A percentile compares a stretch with the other conserved stretches of the same genome.
These are phyloP conservation scores for Oophaga pumilio DNA, from an alignment of 2,113 vertebrate genomes.

Conservation along the genomic window DNA sequence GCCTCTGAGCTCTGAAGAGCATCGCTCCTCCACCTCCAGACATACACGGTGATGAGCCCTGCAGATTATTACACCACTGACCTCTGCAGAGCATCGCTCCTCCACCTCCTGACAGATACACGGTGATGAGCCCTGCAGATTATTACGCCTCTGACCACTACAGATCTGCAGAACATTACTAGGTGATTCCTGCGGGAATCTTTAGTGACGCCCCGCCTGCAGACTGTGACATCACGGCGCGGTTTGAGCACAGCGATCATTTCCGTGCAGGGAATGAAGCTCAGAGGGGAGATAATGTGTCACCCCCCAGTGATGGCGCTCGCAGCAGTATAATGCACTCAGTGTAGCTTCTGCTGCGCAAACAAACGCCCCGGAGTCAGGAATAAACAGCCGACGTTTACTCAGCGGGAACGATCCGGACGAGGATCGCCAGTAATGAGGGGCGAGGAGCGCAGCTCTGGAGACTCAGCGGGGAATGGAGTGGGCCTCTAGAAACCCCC, in stretches of 20 bases:
- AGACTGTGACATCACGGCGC: background rate
- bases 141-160: background rate
- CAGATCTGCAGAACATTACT: background rate
- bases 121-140: too few species aligned
- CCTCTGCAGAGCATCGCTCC: too few species aligned
- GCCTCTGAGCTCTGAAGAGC: too few species aligned
- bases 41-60: too few species aligned
- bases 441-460: too few species aligned
- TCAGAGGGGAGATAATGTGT: conserved; percentile 17
- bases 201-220: background rate
- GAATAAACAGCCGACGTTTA: conserved; percentile 10
- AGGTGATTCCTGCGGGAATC: background rate
- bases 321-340: conserved; percentile 4
- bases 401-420: background rate
- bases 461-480: too few species aligned
- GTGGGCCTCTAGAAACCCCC: too few species aligned
- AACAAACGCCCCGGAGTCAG: conserved; percentile 6
- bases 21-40: too few species aligned
- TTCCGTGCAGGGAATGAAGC: background rate
- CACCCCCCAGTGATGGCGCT: background rate
- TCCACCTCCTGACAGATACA: too few species aligned
- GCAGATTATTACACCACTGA: too few species aligned
- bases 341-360: background rate
- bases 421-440: too few species aligned
- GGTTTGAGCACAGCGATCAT: background rate